Base-by-base conservation (phyloP, 2,797 vertebrate species). In the Hippocampus kuda region DNA sequence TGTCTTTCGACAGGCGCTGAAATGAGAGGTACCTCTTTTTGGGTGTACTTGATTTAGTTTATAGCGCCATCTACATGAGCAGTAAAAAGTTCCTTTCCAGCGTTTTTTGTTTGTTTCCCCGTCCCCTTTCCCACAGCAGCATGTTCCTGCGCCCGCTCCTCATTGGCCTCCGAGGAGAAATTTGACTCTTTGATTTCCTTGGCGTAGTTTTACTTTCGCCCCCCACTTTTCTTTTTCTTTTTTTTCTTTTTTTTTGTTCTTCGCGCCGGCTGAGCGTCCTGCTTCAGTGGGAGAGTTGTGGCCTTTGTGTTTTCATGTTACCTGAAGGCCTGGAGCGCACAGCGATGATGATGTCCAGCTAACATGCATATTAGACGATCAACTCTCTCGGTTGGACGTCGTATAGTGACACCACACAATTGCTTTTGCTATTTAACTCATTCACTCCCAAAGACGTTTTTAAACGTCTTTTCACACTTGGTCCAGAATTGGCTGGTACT, bases 201-300 rank as follows among this genome's bases (percentile, higher is more conserved):
- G 67, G 54, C 74, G 74, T 72, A 9, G 67, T 70, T 70, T 62
- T 73, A 69, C 63, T 73, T 67, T 62, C 76, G 68, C 68, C 34
- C 26, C 44, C 44, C 44, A 64, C 60, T 68, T 63, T 63, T 76
- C 73, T 77, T 42, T 4, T 42, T 42, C 9, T 81, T 76, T 75
- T 54, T 53, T 59, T 66, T 67, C n/a, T 65, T 24, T 65, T 24
- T 10, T 80, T 73, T 76, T 61, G 42, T 41, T 69, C 72, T 54
- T 74, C 85, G 87, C 83, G 83, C 69, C 72, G 79, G 81, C 86
- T 46, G 11, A 46, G 75, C 22, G 76, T 85, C 73, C 72, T 62
- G 67, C 65, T 49, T 70, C 76, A 26, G 72, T 68, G 70, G 69
- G 70, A 74, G 70, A 77, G 66, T 38, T 42, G 68, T 46, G 34